These are phyloP conservation scores for Pelagia noctiluca DNA, from an alignment of 30 jellyfish, hydroid and myxozoan genomes.

Conservation along the genomic window DNA sequence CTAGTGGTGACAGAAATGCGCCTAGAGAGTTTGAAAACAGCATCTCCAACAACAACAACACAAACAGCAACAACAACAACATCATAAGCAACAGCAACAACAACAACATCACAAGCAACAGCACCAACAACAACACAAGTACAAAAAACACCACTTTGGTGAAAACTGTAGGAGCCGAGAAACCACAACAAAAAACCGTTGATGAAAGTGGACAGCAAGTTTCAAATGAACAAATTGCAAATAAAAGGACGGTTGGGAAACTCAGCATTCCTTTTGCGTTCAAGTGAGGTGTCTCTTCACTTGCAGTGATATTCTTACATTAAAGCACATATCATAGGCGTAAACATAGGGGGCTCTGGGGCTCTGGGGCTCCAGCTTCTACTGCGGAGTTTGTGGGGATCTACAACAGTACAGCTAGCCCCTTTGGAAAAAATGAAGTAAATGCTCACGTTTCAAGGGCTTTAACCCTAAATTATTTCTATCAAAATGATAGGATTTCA, in stretches of 20 bases:
- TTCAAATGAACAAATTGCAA: background rate
- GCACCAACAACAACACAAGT: background rate
- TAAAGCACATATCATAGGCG: background rate
- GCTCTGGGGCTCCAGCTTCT: background rate
- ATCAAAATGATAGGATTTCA: no score
- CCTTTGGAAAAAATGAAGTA: background rate
- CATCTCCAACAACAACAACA: slow-evolving; percentile 18
- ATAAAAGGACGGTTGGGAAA: background rate
- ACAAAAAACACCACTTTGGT: no score
- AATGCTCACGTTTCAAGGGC: no score
- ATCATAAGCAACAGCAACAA: background rate
- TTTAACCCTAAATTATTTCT: no score
- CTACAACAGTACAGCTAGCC: background rate
- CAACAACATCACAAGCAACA: background rate
- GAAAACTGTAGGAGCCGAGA: no score
- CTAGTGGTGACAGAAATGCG: no score
- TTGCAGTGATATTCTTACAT: background rate
- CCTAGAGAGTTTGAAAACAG: no score
- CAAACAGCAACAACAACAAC: background rate
- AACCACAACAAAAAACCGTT: background rate
- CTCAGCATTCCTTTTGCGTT: background rate
- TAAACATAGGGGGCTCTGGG: background rate
- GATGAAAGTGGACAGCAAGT: background rate
- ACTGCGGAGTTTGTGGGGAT: background rate
- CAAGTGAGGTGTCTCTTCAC: background rate